Base-by-base conservation (phyloP, 1,140 invertebrate genomes). In the Apis laboriosa region DNA sequence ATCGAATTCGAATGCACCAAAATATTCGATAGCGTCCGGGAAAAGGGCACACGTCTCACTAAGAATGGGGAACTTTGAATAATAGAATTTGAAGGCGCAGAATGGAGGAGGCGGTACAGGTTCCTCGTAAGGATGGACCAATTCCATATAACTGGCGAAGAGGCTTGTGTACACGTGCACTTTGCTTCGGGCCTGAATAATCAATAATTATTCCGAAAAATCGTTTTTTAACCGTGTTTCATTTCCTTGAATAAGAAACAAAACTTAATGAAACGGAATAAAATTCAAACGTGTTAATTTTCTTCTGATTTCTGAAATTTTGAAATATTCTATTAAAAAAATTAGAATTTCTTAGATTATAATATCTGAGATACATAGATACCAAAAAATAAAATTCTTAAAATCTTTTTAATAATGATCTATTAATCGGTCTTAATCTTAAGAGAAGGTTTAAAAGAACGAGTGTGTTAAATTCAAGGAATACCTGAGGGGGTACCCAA, bases 1-100 rank as follows among this genome's bases (percentile, higher is more conserved):
- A 66, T 93, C 92, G 63, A 80, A 90, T 77, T 91, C 87, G 76
- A 91, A 93, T 0, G 85, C 90, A 0, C 92, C 93, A 51, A 93
- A 93, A 63, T 89, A 77, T 64, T 88, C 83, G 7, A 93, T 71
- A 0, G 88, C 89, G 12, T 84, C 61, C 0, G 11, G 4, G 66
- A 77, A 88, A 0, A 76, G 66, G 0, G 67, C 21, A 51, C 89
- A 91, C 9, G 85, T 78, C 53, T 92, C 90, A 9, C 64, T 73
- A 1, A 93, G 24, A 2, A 28, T 64, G 0, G 67, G 63, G 66
- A 91, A 86, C 74, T 89, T 91, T 0, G 77, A 75, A 0, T 84
- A 60, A 0, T 83, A 21, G n/a, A 87, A 93, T 72, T 93, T 93
- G 61, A 93, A 92, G 3, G 84, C 92, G 74, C 90, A 92, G 1